Evolutionary conservation across 2,888 invertebrate genomes (phyloP).

Genomic region (Aspidiotus destructor): DNA sequence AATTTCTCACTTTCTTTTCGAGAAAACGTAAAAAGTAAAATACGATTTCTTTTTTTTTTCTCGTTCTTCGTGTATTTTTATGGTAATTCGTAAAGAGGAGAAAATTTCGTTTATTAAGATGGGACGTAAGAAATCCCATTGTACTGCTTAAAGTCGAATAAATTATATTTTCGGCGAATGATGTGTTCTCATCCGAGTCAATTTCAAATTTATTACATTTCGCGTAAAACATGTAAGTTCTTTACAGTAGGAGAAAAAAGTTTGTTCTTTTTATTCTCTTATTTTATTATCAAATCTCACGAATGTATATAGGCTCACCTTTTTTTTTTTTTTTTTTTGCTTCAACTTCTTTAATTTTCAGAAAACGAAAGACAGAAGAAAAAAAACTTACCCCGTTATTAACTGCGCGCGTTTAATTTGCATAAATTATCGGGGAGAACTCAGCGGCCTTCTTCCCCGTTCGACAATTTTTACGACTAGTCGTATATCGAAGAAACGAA

Average conservation of each 20-base stretch:
- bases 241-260: background rate
- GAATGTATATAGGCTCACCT: too few relatives aligned
- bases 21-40: conserved; percentile 14
- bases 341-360: too few relatives aligned
- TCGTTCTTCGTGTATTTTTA: conserved; percentile 7
- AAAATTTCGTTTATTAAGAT: conserved; percentile 33
- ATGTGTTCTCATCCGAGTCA: conserved; percentile 6
- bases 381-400: background rate
- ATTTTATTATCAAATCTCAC: background rate
- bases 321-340: too few relatives aligned
- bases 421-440: background rate
- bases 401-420: background rate
- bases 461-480: background rate
- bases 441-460: background rate
- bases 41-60: conserved; percentile 22
- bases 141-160: conserved; percentile 31
- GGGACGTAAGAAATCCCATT: conserved; percentile 31
- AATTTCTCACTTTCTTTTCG: background rate
- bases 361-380: background rate
- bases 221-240: background rate
- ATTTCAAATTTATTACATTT: conserved; percentile 9
- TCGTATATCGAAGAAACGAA: background rate
- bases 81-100: conserved; percentile 32
- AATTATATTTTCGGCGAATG: conserved; percentile 13
- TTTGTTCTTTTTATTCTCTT: background rate